Percentiles rank a stretch among this genome's conserved stretches.
phyloP scores from a whole-genome alignment of 2,888 invertebrate species.

The Sinotaia quadrata region DNA sequence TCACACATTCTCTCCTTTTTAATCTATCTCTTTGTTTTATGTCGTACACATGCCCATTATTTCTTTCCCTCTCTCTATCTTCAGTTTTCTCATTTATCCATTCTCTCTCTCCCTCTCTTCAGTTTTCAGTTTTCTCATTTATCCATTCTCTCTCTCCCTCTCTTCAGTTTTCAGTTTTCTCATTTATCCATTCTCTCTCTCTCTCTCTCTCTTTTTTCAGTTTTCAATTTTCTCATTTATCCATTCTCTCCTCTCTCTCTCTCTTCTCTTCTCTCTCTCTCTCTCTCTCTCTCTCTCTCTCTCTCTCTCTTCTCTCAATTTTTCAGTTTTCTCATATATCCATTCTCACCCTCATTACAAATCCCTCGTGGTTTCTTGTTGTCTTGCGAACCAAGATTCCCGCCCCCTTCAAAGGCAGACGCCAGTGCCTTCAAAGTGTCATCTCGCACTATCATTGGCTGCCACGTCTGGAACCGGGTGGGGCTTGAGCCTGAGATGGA shows the following conservation, averaged over 20 bases:
- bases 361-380: conserved; percentile 23
- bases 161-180: too few relatives aligned
- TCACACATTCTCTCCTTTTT: not conserved
- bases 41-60: not conserved
- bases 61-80: not conserved
- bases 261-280: not conserved
- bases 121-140: not conserved
- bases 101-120: not conserved
- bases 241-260: not conserved
- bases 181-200: not conserved
- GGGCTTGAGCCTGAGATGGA: conserved; percentile 6
- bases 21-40: not conserved
- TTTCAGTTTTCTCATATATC: not conserved
- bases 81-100: not conserved
- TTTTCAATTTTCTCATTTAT: not conserved
- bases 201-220: not conserved
- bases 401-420: not conserved
- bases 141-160: not conserved
- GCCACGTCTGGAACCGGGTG: conserved; percentile 23
- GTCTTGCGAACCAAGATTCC: not conserved
- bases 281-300: not conserved
- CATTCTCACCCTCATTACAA: conserved; percentile 1
- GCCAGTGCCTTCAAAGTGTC: not conserved
- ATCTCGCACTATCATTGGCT: conserved; percentile 12
- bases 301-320: not conserved